Percentiles rank a stretch among this genome's conserved stretches.
phyloP scores from a whole-genome alignment of 2,113 vertebrate genomes.

The Halichoerus grypus region DNA sequence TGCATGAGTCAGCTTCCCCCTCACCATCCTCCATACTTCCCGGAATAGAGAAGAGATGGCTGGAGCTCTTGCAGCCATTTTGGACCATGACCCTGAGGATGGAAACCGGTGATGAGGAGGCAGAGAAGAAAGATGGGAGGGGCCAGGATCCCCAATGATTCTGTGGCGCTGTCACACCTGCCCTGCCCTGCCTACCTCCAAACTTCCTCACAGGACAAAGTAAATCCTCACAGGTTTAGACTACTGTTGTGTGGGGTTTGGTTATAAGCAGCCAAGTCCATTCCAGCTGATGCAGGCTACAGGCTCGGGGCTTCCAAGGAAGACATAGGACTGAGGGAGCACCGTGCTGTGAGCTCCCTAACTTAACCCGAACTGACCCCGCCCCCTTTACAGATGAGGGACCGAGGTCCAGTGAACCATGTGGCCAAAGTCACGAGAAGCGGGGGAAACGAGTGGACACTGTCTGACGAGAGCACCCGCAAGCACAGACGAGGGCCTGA shows the following conservation, averaged over 20 bases:
- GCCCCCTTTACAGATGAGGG: background rate
- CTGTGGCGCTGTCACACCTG: rapidly evolving
- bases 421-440: background rate
- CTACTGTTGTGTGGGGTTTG: rapidly evolving
- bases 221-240: no score
- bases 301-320: rapidly evolving
- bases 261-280: background rate
- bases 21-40: background rate
- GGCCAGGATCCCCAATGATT: background rate
- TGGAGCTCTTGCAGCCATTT: background rate
- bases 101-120: background rate
- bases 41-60: background rate
- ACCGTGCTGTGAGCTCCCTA: rapidly evolving
- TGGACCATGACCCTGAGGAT: background rate
- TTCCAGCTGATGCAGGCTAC: no score
- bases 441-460: rapidly evolving
- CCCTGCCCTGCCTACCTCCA: no score
- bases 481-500: rapidly evolving
- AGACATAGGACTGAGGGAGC: background rate
- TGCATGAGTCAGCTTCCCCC: background rate
- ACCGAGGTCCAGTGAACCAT: background rate
- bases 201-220: background rate
- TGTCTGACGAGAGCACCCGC: rapidly evolving
- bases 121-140: no score
- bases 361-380: rapidly evolving